A percentile compares a stretch with the other conserved stretches of the same genome.
These are phyloP conservation scores for Vireo altiloquus DNA, from an alignment of 2,113 vertebrate species.

Conservation along the genomic window DNA sequence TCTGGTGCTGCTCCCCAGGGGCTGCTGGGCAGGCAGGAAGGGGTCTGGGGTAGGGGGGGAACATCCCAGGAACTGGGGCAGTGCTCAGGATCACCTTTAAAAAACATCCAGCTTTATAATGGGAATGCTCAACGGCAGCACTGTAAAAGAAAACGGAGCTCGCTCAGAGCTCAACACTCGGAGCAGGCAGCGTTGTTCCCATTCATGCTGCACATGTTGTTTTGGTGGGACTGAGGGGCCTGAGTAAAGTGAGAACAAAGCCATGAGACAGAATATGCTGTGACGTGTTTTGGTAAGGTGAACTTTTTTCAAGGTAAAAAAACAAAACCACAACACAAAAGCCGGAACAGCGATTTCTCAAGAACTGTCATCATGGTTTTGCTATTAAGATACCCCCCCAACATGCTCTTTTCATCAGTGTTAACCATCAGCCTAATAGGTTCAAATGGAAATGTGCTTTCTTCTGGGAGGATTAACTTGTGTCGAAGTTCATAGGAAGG, in stretches of 20 bases:
- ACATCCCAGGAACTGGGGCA: no score
- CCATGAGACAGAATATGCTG: background rate
- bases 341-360: background rate
- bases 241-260: background rate
- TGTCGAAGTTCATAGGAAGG: slow-evolving; percentile 25
- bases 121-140: rapidly evolving
- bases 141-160: background rate
- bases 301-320: background rate
- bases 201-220: rapidly evolving
- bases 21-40: background rate
- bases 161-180: background rate
- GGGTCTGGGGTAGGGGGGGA: background rate
- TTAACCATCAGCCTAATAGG: background rate
- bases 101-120: background rate
- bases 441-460: slow-evolving; percentile 24
- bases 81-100: background rate
- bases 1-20: background rate
- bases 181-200: background rate
- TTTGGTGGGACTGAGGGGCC: background rate
- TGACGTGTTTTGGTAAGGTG: background rate
- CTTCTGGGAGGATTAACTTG: slow-evolving; percentile 36
- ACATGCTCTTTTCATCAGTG: background rate
- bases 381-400: background rate
- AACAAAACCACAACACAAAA: background rate
- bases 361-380: slow-evolving; percentile 29